Evolutionary conservation across 1,140 invertebrate species (phyloP).

Genomic region (Teleogryllus occipitalis): DNA sequence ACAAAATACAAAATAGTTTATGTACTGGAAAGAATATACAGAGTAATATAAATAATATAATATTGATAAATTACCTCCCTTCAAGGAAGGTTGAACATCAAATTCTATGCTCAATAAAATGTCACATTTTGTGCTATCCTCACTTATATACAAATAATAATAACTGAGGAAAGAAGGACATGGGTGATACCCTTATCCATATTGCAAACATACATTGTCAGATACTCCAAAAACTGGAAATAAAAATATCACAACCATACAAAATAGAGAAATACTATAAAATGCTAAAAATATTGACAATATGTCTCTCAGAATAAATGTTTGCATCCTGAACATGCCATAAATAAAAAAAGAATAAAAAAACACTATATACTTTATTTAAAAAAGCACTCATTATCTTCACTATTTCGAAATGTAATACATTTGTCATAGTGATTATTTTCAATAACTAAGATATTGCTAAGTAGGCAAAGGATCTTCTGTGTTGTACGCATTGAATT

Average conservation of each 20-base stretch:
- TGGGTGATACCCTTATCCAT: slow-evolving; percentile 11
- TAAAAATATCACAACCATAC: slow-evolving; percentile 23
- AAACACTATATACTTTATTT: too few relatives aligned
- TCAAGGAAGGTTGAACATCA: slow-evolving; percentile 7
- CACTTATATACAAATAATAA: slow-evolving; percentile 13
- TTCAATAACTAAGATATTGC: too few relatives aligned
- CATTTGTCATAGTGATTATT: too few relatives aligned
- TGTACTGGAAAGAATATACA: slow-evolving; percentile 25
- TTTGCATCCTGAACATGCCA: too few relatives aligned
- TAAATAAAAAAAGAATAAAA: too few relatives aligned
- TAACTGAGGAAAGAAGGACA: slow-evolving; percentile 19
- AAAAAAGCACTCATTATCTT: too few relatives aligned
- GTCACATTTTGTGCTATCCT: slow-evolving; percentile 10
- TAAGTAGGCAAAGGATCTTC: too few relatives aligned
- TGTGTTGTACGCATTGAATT: too few relatives aligned
- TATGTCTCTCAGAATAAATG: too few relatives aligned
- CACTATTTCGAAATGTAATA: too few relatives aligned
- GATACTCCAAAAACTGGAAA: slow-evolving; percentile 15
- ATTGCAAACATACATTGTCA: slow-evolving; percentile 14
- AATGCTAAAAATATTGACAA: slow-evolving; percentile 7
- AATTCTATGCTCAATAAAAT: slow-evolving; percentile 14
- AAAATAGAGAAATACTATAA: slow-evolving; percentile 18
- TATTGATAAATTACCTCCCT: slow-evolving; percentile 11
- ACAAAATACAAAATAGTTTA: slow-evolving; percentile 26
- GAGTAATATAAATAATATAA: slow-evolving; percentile 25